Evolutionary conservation across 2,797 vertebrate species (phyloP).

Genomic region (Schizothorax lantsangensis): DNA sequence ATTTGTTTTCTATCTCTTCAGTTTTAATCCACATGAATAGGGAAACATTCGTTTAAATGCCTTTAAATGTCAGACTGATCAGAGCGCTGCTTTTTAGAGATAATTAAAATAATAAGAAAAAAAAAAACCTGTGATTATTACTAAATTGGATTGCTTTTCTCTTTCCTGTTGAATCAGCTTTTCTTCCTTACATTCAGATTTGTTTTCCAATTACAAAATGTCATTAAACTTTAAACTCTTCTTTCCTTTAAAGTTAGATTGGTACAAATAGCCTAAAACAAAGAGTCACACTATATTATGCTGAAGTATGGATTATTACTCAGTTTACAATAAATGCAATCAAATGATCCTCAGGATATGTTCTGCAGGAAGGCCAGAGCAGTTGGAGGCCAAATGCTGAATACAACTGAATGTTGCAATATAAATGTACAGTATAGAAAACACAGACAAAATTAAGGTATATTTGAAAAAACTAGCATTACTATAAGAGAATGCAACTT

Average conservation of each 20-base stretch:
- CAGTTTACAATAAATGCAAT: background rate
- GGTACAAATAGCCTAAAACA: conserved; percentile 3
- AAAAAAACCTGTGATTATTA: background rate
- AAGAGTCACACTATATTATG: background rate
- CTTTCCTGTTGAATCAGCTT: conserved; percentile 8
- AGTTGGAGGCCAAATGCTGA: background rate
- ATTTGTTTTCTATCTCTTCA: conserved; percentile 22
- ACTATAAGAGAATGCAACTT: background rate
- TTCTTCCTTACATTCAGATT: conserved; percentile 7
- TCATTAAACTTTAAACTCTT: conserved; percentile 32
- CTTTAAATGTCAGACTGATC: conserved; percentile 45
- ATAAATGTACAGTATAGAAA: background rate
- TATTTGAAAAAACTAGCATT: background rate
- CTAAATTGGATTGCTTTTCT: conserved; percentile 33
- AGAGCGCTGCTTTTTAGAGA: conserved; percentile 26
- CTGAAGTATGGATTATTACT: conserved; percentile 9
- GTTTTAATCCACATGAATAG: conserved; percentile 37
- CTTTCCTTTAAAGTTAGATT: background rate
- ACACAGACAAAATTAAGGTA: background rate
- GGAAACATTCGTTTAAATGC: conserved; percentile 24
- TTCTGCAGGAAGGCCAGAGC: background rate
- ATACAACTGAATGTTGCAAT: background rate
- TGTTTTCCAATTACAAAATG: conserved; percentile 29
- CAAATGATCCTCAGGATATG: background rate
- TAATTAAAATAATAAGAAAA: conserved; percentile 36